phyloP scores from a whole-genome alignment of 2,888 invertebrate genomes.

The Pecten maximus region DNA sequence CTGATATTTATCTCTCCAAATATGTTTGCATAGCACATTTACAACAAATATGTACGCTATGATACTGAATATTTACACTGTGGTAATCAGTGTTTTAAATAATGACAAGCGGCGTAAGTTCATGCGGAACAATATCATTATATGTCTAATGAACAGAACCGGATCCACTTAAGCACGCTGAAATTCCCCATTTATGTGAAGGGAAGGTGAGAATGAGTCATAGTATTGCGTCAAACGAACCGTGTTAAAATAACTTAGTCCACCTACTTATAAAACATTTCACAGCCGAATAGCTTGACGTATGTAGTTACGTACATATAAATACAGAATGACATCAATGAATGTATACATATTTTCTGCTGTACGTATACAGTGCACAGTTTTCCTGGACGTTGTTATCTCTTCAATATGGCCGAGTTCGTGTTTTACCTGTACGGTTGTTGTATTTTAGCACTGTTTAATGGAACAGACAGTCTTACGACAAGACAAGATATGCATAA shows the following conservation, averaged over 20 bases:
- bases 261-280: not conserved
- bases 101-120: not conserved
- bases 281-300: not conserved
- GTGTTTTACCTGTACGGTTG: not conserved
- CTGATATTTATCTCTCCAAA: too few relatives aligned
- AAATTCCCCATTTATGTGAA: not conserved
- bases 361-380: not conserved
- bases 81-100: not conserved
- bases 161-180: not conserved
- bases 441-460: not conserved
- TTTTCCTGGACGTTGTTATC: not conserved
- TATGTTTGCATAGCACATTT: too few relatives aligned
- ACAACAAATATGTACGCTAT: too few relatives aligned
- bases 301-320: not conserved
- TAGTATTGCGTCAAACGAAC: not conserved
- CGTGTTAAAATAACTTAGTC: not conserved
- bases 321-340: not conserved
- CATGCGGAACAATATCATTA: not conserved
- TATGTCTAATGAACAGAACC: not conserved
- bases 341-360: not conserved
- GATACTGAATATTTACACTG: too few relatives aligned
- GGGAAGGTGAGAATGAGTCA: not conserved
- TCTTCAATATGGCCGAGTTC: not conserved
- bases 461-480: not conserved
- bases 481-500: not conserved